phyloP scores from a whole-genome alignment of 2,888 invertebrate species.

The Drosophila paracracens region DNA sequence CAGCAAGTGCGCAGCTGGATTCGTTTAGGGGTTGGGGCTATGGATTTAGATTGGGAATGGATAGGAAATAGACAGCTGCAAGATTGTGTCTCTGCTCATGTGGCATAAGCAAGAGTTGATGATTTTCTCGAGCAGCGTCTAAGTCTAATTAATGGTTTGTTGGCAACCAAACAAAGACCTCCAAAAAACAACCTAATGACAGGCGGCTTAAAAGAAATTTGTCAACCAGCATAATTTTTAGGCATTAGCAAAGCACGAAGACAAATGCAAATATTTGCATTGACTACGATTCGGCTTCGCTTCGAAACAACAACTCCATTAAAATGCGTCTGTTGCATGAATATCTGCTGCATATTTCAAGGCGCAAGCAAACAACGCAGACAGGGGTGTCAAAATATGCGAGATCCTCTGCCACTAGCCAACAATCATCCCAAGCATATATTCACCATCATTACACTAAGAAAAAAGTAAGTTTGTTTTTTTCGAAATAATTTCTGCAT shows the following conservation, averaged over 20 bases:
- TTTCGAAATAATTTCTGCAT: not conserved
- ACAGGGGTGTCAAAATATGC: slow-evolving; percentile 82
- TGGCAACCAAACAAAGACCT: slow-evolving; percentile 46
- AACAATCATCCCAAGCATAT: slow-evolving; percentile 4
- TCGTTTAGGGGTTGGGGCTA: slow-evolving; percentile 5
- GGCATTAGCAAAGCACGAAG: slow-evolving; percentile 67
- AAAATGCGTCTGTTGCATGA: slow-evolving; percentile 43
- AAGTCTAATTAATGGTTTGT: slow-evolving; percentile 74
- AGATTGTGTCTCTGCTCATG: slow-evolving; percentile 4
- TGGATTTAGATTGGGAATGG: not conserved
- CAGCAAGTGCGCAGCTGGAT: slow-evolving; percentile 44
- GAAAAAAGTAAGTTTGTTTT: not conserved
- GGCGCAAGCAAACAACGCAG: slow-evolving; percentile 38
- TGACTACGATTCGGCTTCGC: slow-evolving; percentile 47
- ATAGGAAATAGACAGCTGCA: slow-evolving; percentile 55
- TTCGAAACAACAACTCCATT: slow-evolving; percentile 67
- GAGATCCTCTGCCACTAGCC: slow-evolving; percentile 16
- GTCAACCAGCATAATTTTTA: slow-evolving; percentile 82
- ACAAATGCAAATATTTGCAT: slow-evolving; percentile 73
- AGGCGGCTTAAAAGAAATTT: slow-evolving; percentile 55
- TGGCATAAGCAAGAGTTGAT: slow-evolving; percentile 23
- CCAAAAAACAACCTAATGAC: slow-evolving; percentile 23
- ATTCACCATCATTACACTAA: slow-evolving; percentile 7
- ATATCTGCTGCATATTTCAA: slow-evolving; percentile 66
- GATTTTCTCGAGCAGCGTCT: slow-evolving; percentile 20